Evolutionary conservation across 2,113 vertebrate genomes (phyloP), one percentile per base, ranked within the genome.

Genomic region (Gymnorhina tibicen): DNA sequence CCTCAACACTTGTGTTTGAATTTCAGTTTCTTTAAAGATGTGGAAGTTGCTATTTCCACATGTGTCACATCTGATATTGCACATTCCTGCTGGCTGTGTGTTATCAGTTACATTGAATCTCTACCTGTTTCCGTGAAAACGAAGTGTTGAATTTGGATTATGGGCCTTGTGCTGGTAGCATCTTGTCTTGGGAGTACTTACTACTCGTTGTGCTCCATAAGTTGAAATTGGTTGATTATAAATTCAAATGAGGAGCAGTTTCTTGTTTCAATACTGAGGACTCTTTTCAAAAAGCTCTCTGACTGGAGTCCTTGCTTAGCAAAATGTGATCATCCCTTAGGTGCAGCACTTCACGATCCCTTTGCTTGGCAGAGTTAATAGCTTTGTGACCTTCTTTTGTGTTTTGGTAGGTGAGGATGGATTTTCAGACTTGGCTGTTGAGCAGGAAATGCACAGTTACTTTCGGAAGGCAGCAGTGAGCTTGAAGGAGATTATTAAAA

Each of bases 391-490:
- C 3, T 85, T 67, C 35, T 69, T 69, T 78, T 59, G 3, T 95
- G n/a, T 96, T 94, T 95, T 91, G 78, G 19, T 87, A 98, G 98
- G 93, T 80, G 52, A 85, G 21, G 89, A 97, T 69, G 97, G 97
- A 74, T 87, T 95, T 91, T 88, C 95, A 7, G 96, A 98, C 33
- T 72, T 77, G 2, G 33, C 66, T 37, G 74, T 95, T 63, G 97
- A 93, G 46, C 97, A 94, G 85, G 98, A 98, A 78, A 98, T 99
- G 98, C 95, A 98, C 15, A 92, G 50, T 73, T 98, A 95, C 82
- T 99, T 99, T 97, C 98, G 98, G 92, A 99, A 99, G 79, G 98
- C 99, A 16, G 98, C 98, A 21, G 67, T 98, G 39, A 98, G 96
- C 81, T 94, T 99, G 16, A 94, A 95, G 84, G 98, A 98, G 15